Percentiles rank a stretch among this genome's conserved stretches.
These are phyloP conservation scores for Sorex maritimensis DNA, from an alignment of 2,797 vertebrate genomes.

Conservation along the genomic window DNA sequence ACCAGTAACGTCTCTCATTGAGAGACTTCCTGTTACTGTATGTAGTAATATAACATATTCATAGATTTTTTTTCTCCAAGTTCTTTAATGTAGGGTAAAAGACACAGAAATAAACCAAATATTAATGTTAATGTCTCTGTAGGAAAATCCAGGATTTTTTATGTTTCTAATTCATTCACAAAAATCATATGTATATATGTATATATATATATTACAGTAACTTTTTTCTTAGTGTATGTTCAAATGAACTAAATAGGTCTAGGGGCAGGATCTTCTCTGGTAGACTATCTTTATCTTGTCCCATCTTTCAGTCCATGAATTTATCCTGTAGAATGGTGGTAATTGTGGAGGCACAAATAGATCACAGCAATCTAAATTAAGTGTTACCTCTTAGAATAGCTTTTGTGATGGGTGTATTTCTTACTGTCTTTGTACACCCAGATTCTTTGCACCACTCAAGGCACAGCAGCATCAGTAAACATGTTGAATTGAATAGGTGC, in stretches of 20 bases:
- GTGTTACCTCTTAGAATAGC: slow-evolving; percentile 75
- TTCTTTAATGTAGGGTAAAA: slow-evolving; percentile 60
- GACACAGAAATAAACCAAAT: background rate
- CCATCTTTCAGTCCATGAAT: slow-evolving; percentile 75
- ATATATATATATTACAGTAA: slow-evolving; percentile 46
- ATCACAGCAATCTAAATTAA: slow-evolving; percentile 82
- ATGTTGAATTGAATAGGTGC: slow-evolving; percentile 45
- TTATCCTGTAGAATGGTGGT: slow-evolving; percentile 77
- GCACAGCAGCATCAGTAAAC: slow-evolving; percentile 61
- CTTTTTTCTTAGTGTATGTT: slow-evolving; percentile 66
- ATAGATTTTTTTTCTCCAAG: background rate
- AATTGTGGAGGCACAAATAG: slow-evolving; percentile 81
- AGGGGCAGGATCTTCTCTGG: slow-evolving; percentile 50
- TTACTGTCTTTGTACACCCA: slow-evolving; percentile 77
- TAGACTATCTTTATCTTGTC: slow-evolving; percentile 75
- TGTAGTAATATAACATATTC: background rate
- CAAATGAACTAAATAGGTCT: slow-evolving; percentile 64
- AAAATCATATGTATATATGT: slow-evolving; percentile 46
- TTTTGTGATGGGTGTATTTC: slow-evolving; percentile 79
- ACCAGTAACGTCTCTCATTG: too few species aligned
- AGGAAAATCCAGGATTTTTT: slow-evolving; percentile 55
- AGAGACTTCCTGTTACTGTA: too few species aligned
- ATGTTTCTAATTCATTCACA: slow-evolving; percentile 53
- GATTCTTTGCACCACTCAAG: slow-evolving; percentile 56
- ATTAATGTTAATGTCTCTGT: background rate